Percentiles rank a stretch among this genome's conserved stretches.
These are phyloP conservation scores for Melikaiella ostensackeni DNA, from an alignment of 2,888 invertebrate species.

Conservation along the genomic window DNA sequence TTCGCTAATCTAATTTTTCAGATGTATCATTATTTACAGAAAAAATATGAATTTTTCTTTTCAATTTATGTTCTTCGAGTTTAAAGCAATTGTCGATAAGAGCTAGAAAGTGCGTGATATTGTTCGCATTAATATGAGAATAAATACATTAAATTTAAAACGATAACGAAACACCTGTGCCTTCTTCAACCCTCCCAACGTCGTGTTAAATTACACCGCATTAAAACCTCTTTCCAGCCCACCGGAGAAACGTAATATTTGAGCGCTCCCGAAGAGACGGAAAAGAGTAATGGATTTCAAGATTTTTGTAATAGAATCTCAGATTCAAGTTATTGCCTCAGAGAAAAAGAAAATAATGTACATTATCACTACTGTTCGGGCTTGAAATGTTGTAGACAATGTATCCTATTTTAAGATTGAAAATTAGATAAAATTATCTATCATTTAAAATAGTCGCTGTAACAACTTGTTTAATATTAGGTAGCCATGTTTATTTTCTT, in stretches of 20 bases:
- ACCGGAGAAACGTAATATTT: slow-evolving; percentile 29
- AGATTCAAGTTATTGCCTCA: not conserved
- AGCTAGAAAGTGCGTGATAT: not conserved
- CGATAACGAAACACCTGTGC: slow-evolving; percentile 34
- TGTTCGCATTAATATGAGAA: not conserved
- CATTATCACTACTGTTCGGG: not conserved
- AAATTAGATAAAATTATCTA: too few relatives aligned
- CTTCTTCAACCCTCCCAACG: not conserved
- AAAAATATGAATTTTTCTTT: not conserved
- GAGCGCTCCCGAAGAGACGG: slow-evolving; percentile 2
- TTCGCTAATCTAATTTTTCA: not conserved
- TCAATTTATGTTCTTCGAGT: not conserved
- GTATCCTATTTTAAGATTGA: too few relatives aligned
- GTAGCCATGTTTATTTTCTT: too few relatives aligned
- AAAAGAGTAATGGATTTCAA: slow-evolving; percentile 33
- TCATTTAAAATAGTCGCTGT: too few relatives aligned
- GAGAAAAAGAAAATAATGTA: not conserved
- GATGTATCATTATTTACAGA: not conserved
- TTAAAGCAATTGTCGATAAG: not conserved
- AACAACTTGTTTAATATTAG: too few relatives aligned
- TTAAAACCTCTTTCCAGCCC: slow-evolving; percentile 30
- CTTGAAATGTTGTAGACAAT: too few relatives aligned
- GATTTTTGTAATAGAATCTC: slow-evolving; percentile 22
- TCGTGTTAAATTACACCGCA: slow-evolving; percentile 29
- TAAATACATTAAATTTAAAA: slow-evolving; percentile 24